These are phyloP conservation scores for Scomberomorus guttatus DNA, from an alignment of 2,797 vertebrate genomes.

Conservation along the genomic window DNA sequence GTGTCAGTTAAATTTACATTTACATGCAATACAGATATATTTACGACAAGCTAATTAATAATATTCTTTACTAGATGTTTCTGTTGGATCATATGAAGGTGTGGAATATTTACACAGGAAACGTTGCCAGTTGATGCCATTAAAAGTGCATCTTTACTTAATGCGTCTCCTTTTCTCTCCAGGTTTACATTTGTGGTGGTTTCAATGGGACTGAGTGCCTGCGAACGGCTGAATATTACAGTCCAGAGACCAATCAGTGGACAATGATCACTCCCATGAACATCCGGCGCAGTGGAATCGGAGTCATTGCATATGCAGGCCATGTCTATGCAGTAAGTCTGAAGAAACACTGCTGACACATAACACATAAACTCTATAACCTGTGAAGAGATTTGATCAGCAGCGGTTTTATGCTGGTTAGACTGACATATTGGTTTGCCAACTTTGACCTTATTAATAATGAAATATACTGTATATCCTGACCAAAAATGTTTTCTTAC, in stretches of 20 bases:
- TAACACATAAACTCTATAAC: background rate
- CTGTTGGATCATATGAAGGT: too few species aligned
- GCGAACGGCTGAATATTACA: constrained; percentile 85
- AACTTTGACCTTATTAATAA: background rate
- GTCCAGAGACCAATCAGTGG: constrained; percentile 89
- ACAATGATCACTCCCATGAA: constrained; percentile 83
- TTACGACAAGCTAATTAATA: too few species aligned
- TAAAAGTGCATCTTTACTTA: background rate
- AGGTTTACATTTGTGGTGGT: constrained; percentile 81
- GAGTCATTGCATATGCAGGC: constrained; percentile 29
- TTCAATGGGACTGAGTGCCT: constrained; percentile 84
- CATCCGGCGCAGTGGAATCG: constrained; percentile 80
- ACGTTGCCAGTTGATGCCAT: background rate
- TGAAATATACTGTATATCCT: too few species aligned
- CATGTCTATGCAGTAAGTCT: constrained; percentile 54
- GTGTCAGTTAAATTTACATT: too few species aligned
- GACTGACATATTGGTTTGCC: background rate
- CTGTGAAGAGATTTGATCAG: background rate
- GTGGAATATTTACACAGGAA: background rate
- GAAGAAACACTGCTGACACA: background rate
- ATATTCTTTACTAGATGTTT: too few species aligned
- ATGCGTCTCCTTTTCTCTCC: background rate
- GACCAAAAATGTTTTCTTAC: too few species aligned
- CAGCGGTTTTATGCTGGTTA: background rate
- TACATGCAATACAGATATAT: background rate